phyloP scores from a whole-genome alignment of 2,113 vertebrate genomes.

The Anthoscopus minutus region DNA sequence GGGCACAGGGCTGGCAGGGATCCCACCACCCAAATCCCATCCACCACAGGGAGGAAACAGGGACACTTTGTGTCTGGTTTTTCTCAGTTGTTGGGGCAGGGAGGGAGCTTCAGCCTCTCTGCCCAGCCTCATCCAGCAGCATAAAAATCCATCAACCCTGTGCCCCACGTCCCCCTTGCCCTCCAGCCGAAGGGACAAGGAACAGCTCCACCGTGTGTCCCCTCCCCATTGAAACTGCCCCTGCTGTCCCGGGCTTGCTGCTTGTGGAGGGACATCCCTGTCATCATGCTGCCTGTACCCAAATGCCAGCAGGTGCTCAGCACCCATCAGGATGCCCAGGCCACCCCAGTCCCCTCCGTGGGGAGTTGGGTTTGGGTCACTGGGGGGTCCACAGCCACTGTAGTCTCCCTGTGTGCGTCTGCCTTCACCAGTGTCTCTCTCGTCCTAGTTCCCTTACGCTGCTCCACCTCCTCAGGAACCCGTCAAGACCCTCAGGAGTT shows the following conservation, averaged over 20 bases:
- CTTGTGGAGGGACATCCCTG: not conserved
- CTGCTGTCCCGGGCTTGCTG: not conserved
- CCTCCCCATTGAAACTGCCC: not conserved
- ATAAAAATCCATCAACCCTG: not conserved
- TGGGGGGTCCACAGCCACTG: not conserved
- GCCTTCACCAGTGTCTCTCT: conserved; percentile 34
- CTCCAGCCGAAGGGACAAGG: not conserved
- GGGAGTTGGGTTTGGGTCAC: not conserved
- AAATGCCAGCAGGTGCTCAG: not conserved
- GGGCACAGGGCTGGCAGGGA: not conserved
- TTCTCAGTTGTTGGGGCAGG: not conserved
- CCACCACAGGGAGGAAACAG: not conserved
- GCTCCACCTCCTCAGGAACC: conserved; percentile 95
- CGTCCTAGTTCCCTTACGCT: conserved; percentile 90
- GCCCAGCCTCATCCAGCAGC: not conserved
- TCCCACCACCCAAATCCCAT: not conserved
- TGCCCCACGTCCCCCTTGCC: fast-evolving
- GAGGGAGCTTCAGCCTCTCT: not conserved
- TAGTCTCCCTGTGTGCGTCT: not conserved
- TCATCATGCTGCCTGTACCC: not conserved
- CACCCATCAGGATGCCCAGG: not conserved
- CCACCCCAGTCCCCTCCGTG: not conserved
- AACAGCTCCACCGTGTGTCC: not conserved
- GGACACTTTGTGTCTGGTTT: not conserved
- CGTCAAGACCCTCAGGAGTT: conserved; percentile 93